phyloP scores from a whole-genome alignment of 2,888 invertebrate species.

The Tachina lurida region DNA sequence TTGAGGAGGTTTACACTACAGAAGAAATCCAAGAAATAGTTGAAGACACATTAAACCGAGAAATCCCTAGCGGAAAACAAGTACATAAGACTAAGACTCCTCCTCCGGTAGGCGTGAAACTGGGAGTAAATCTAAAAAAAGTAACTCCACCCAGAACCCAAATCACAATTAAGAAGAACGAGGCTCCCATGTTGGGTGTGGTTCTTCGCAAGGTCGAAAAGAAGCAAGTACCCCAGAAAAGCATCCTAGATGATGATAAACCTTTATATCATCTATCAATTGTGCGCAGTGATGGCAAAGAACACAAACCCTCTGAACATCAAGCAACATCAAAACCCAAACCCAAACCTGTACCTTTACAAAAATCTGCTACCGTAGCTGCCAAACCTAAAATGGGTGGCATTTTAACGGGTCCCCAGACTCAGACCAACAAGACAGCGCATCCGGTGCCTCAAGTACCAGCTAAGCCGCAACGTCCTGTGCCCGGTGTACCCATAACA shows the following conservation, averaged over 20 bases:
- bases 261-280: slow-evolving; percentile 82
- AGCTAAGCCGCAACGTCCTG: slow-evolving; percentile 76
- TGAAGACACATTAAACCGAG: slow-evolving; percentile 75
- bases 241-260: slow-evolving; percentile 82
- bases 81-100: slow-evolving; percentile 80
- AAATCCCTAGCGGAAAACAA: slow-evolving; percentile 77
- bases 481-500: slow-evolving; percentile 81
- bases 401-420: slow-evolving; percentile 78
- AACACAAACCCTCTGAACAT: slow-evolving; percentile 76
- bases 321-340: slow-evolving; percentile 78
- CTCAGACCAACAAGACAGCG: slow-evolving; percentile 71
- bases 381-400: slow-evolving; percentile 78
- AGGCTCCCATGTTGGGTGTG: slow-evolving; percentile 81
- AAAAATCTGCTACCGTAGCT: slow-evolving; percentile 74
- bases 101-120: slow-evolving; percentile 80
- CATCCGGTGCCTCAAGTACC: slow-evolving; percentile 68
- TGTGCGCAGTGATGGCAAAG: slow-evolving; percentile 80
- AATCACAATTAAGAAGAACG: slow-evolving; percentile 79
- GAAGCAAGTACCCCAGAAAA: slow-evolving; percentile 80
- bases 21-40: slow-evolving; percentile 73
- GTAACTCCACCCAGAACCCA: slow-evolving; percentile 80
- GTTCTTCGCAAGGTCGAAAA: slow-evolving; percentile 82
- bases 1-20: slow-evolving; percentile 65
- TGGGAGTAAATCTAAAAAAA: slow-evolving; percentile 81
- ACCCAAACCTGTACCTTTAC: slow-evolving; percentile 74